Evolutionary conservation across 64 coral and sea anemone species (phyloP), one percentile per base, ranked within the genome.

Genomic region (Anthopleura sola): DNA sequence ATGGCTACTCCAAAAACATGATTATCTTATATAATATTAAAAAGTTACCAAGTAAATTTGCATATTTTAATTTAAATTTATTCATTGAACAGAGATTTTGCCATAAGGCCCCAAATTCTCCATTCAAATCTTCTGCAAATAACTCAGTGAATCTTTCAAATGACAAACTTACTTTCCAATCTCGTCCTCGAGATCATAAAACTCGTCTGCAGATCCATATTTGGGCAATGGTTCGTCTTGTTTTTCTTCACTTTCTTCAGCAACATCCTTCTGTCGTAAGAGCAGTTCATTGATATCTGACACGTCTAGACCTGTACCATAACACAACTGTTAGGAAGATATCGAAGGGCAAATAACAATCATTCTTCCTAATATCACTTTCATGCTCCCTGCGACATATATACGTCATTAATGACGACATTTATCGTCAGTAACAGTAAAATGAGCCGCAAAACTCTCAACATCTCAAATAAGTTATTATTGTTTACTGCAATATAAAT

Each of bases 201-300:
- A 91, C 84, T 91, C 89, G 34, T 91, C 89, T 13, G 85, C 89
- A 2, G 89, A 84, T 18, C 89, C 89, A 51, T 91, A 91, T 51
- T 91, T 91, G 23, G 83, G 75, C 57, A 91, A 86, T 77, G 71
- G 49, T 24, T 90, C 88, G 15, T 71, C 66, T 71, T 71, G 66
- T 71, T 71, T 71, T 68, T 90, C 88, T 80, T 88, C 87, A 11
- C 78, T 81, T n/a, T 89, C 87, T 51, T 91, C 75, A 4, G 51
- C 26, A 49, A 68, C 60, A n/a, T 84, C 62, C 3, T 49, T 17
- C 38, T 89, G 82, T 21, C 55, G 36, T 38, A 49, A 33, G 50
- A 83, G 82, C 26, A 83, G 19, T 7, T 26, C 82, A 83, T 37
- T 83, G 26, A 83, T 54, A 60, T 83, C 82, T 54, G 82, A 49